These are phyloP conservation scores for Ornithoptera priamus DNA, from an alignment of 2,888 invertebrate species.

Conservation along the genomic window DNA sequence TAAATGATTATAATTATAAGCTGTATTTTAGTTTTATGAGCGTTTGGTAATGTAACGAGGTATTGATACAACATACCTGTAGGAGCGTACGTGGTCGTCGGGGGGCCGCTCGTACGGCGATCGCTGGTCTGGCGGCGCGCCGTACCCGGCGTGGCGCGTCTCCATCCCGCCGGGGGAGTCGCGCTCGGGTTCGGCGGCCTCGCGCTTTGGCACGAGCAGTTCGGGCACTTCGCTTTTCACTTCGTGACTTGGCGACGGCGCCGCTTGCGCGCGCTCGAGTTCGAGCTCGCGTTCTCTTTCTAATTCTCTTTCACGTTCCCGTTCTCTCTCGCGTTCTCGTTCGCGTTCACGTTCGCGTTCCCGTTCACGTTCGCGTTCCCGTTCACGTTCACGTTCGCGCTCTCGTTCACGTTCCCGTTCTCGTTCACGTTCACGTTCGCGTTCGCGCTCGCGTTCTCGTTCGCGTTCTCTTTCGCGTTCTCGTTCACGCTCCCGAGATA, in stretches of 20 bases:
- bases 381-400: conserved; percentile 20
- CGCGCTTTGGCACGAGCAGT: conserved; percentile 85
- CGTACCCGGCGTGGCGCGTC: conserved; percentile 82
- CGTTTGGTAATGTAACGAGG: neutral
- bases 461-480: neutral
- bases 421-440: conserved; percentile 12
- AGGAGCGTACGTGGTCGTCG: conserved; percentile 80
- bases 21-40: neutral
- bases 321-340: conserved; percentile 20
- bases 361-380: conserved; percentile 21
- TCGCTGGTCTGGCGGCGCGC: conserved; percentile 83
- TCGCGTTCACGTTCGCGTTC: conserved; percentile 25
- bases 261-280: conserved; percentile 44
- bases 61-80: conserved; percentile 59
- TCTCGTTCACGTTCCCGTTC: conserved; percentile 13
- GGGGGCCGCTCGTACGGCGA: conserved; percentile 85
- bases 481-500: conserved; percentile 37
- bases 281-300: conserved; percentile 46
- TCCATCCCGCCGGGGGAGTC: conserved; percentile 89
- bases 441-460: neutral
- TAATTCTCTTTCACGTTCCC: conserved; percentile 20
- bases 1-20: neutral
- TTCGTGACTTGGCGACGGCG: conserved; percentile 66
- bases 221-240: conserved; percentile 75
- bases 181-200: conserved; percentile 82